Conservation (phyloP, 2,797 vertebrate species). For the Monodelphis domestica region DNA sequence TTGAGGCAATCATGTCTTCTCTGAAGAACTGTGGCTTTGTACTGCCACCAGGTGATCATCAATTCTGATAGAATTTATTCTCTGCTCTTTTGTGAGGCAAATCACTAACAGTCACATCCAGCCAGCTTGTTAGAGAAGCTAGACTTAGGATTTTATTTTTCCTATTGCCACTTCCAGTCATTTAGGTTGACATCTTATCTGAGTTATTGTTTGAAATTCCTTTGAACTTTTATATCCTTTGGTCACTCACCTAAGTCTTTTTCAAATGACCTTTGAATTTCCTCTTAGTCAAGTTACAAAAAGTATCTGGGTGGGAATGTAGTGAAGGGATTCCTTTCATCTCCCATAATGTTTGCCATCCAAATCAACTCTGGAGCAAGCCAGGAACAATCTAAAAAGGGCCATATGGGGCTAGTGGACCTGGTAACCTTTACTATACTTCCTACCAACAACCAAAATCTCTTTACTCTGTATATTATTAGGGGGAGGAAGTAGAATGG, state of each 20-base stretch:
- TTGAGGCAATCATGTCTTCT: neutral
- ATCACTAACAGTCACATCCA: neutral
- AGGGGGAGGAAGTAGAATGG: neutral
- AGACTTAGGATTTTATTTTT: neutral
- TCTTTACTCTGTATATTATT: neutral
- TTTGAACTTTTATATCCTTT: neutral
- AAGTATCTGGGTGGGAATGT: neutral
- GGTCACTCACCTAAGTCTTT: neutral
- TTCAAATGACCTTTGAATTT: neutral
- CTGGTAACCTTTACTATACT: neutral
- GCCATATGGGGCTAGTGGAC: neutral
- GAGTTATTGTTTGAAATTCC: neutral
- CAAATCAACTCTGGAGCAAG: neutral
- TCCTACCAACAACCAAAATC: neutral
- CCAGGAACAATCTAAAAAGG: neutral
- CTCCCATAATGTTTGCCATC: neutral
- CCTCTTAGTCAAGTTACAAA: neutral
- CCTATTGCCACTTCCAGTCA: neutral
- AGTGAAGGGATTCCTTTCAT: neutral
- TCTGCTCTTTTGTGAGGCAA: neutral
- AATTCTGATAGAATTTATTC: neutral
- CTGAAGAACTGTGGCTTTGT: neutral
- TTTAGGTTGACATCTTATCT: neutral
- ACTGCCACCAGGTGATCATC: neutral
- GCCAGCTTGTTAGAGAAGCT: neutral